Evolutionary conservation across 1,140 invertebrate genomes (phyloP).

Genomic region (Halesus radiatus): DNA sequence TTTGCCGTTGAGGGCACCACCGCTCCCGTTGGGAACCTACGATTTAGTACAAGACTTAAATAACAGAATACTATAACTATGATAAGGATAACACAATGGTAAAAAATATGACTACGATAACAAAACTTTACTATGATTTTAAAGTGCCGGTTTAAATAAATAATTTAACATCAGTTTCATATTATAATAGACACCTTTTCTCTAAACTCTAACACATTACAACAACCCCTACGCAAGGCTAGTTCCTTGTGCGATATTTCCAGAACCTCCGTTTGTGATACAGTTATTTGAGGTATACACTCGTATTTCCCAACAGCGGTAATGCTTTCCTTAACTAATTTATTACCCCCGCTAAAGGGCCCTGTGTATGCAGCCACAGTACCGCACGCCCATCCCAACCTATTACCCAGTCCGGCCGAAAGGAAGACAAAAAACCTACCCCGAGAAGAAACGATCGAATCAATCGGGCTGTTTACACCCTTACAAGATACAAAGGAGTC

Average conservation of each 20-base stretch:
- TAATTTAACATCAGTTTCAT: too few species aligned
- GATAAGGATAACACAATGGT: too few species aligned
- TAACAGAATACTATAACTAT: too few species aligned
- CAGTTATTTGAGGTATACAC: constrained; percentile 31
- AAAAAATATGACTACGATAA: too few species aligned
- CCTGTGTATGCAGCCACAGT: constrained; percentile 34
- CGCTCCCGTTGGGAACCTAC: too few species aligned
- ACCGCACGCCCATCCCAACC: constrained; percentile 9
- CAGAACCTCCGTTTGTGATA: not conserved
- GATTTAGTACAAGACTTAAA: too few species aligned
- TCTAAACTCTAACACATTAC: too few species aligned
- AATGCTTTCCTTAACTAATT: constrained; percentile 43
- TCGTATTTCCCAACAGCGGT: constrained; percentile 29
- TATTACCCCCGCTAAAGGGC: constrained; percentile 39
- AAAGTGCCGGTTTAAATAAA: too few species aligned
- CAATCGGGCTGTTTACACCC: not conserved
- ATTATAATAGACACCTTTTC: too few species aligned
- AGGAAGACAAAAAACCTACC: not conserved
- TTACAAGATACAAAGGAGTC: not conserved
- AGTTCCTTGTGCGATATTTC: not conserved
- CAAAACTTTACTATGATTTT: too few species aligned
- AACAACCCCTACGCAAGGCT: too few species aligned
- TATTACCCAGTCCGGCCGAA: not conserved
- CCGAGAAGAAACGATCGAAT: not conserved
- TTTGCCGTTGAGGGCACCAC: too few species aligned